A percentile compares a stretch with the other conserved stretches of the same genome.
Evolutionary conservation across 2,113 vertebrate genomes (phyloP).

Genomic region (Ahaetulla prasina): DNA sequence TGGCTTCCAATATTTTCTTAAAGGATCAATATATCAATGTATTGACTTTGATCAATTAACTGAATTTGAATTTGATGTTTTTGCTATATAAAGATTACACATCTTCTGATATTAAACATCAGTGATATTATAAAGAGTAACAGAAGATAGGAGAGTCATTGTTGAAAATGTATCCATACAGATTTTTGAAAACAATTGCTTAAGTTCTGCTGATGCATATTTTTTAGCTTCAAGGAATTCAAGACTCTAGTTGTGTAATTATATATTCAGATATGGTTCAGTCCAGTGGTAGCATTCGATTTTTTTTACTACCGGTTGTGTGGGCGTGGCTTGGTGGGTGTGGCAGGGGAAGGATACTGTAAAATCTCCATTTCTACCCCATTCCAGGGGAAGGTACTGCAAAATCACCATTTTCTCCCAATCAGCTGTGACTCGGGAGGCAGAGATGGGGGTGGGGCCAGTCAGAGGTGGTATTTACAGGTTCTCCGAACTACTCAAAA

Average conservation of each 20-base stretch:
- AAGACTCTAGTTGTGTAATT: constrained; percentile 39
- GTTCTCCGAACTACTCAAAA: no score
- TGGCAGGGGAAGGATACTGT: no score
- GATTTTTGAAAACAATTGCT: constrained; percentile 73
- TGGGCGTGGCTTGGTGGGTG: no score
- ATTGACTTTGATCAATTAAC: constrained; percentile 73
- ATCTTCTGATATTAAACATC: constrained; percentile 72
- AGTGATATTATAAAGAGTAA: constrained; percentile 70
- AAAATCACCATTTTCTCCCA: no score
- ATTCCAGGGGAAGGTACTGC: no score
- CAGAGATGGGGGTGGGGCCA: no score
- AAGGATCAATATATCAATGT: constrained; percentile 63
- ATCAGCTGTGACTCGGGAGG: no score
- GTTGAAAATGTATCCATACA: constrained; percentile 62
- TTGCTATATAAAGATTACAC: constrained; percentile 61
- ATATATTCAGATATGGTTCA: background rate
- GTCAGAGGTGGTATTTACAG: no score
- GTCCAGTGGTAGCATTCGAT: no score
- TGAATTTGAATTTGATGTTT: constrained; percentile 69
- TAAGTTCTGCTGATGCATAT: constrained; percentile 69
- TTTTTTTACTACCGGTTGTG: no score
- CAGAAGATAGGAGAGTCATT: constrained; percentile 61
- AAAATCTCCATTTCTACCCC: no score
- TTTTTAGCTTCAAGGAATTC: constrained; percentile 74
- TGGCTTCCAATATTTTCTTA: constrained; percentile 72